Base-by-base conservation (phyloP, 1,140 invertebrate species). In the Drosophila ananassae region DNA sequence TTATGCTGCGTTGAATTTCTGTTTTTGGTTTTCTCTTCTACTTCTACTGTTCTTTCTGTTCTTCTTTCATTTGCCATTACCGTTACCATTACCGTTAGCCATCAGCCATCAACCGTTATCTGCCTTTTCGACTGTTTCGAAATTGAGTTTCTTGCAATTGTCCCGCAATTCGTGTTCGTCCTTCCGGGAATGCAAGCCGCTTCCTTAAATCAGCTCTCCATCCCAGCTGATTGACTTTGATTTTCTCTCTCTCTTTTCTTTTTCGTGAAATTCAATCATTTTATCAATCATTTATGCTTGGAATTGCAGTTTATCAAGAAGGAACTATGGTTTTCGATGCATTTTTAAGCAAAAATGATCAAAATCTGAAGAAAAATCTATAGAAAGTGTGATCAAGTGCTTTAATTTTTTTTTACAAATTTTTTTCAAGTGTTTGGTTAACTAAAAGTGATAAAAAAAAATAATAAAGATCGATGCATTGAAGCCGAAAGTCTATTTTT, bases 31-130 rank as follows among this genome's bases (percentile, higher is more conserved):
- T 21, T 32, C 39, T 28, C 13, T 30, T 17, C 8, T 34, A 28
- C 25, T 28, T 28, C 5, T 28, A 28, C 25, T 6, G 30, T 10
- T 34, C 9, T 34, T 32, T 37, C 34, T 22, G n/a, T 6, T 5
- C n/a, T 9, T 7, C 25, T 39, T 25, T 55, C 22, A 22, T 39
- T 32, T 51, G 25, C 25, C 21, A n/a, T 34, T 28, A 7, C 34
- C 47, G 44, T 67, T 46, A 64, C 32, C 47, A 41, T 67, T 64
- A 64, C 59, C 59, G 46, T 64, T 64, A 32, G 21, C 46, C 47
- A 32, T 62, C 32, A 28, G 48, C 34, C 34, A 44, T 44, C 41
- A 21, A 21, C 41, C 50, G 46, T 48, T 64, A 48, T 60, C 61
- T 30, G 9, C 37, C 10, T 9, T 4, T 9, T 44, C 13, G 57